Conservation (phyloP, 2,888 invertebrate species). For the Melipona bicolor region DNA sequence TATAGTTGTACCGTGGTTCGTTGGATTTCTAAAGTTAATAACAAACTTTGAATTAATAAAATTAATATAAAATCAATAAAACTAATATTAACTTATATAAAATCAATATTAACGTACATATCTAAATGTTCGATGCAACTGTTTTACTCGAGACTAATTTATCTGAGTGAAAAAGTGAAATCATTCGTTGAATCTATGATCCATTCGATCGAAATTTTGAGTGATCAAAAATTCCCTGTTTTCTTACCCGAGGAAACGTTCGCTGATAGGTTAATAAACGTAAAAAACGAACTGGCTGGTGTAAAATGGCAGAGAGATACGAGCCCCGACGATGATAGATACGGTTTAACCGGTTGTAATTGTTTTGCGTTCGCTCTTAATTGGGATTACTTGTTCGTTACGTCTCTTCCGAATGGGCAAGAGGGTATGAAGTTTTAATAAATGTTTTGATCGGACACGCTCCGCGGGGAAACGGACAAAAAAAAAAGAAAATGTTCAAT, state of each 20-base stretch:
- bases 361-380: constrained; percentile 38
- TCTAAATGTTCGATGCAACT: background rate
- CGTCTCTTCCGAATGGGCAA: constrained; percentile 22
- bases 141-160: no score
- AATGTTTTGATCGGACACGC: constrained; percentile 8
- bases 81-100: no score
- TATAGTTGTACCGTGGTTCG: no score
- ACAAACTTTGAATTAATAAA: no score
- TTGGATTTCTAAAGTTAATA: no score
- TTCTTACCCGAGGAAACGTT: background rate
- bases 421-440: constrained; percentile 29
- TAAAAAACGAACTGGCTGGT: constrained; percentile 19
- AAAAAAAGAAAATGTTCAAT: background rate
- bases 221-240: background rate
- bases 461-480: background rate
- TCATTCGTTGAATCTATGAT: background rate
- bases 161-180: background rate
- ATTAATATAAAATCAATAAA: no score
- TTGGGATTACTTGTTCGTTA: constrained; percentile 32
- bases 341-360: constrained; percentile 28
- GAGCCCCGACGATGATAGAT: constrained; percentile 29
- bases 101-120: no score
- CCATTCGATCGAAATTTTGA: background rate
- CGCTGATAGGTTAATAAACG: constrained; percentile 13
- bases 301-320: constrained; percentile 26